Percentiles rank a stretch among this genome's conserved stretches.
Evolutionary conservation across 1,140 invertebrate species (phyloP).

Genomic region (Tetramorium alpestre): DNA sequence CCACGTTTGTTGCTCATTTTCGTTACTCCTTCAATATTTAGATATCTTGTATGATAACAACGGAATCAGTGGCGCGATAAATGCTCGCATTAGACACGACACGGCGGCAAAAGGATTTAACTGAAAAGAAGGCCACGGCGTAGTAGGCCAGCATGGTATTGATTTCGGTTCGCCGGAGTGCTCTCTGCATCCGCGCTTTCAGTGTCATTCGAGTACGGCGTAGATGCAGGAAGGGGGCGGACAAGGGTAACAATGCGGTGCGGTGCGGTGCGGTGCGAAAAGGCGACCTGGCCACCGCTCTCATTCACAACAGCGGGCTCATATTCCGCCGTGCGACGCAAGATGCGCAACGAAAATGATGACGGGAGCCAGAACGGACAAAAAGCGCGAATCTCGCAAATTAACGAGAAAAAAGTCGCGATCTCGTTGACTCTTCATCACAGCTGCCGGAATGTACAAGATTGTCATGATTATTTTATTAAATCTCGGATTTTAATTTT

Average conservation of each 20-base stretch:
- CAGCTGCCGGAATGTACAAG: neutral
- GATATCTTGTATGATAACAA: neutral
- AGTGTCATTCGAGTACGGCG: slow-evolving; percentile 73
- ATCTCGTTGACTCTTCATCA: neutral
- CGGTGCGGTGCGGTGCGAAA: neutral
- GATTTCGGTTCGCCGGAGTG: slow-evolving; percentile 71
- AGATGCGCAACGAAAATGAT: slow-evolving; percentile 4
- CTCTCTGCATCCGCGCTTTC: slow-evolving; percentile 73
- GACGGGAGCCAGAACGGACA: neutral
- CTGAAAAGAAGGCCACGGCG: slow-evolving; percentile 79
- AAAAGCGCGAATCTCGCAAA: neutral
- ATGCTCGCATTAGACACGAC: slow-evolving; percentile 27
- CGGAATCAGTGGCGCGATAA: neutral
- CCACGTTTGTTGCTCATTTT: neutral
- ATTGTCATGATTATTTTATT: neutral
- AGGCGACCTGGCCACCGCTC: slow-evolving; percentile 20
- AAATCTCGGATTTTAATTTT: neutral
- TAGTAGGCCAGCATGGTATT: slow-evolving; percentile 77
- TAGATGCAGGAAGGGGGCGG: slow-evolving; percentile 61
- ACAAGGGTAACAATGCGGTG: neutral
- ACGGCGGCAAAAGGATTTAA: slow-evolving; percentile 67
- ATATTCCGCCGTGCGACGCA: neutral
- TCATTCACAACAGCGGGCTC: slow-evolving; percentile 47
- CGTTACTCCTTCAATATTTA: neutral
- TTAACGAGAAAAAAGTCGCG: neutral